Evolutionary conservation across 1,140 invertebrate species (phyloP), one percentile per base, ranked within the genome.

Genomic region (Dreissena polymorpha): DNA sequence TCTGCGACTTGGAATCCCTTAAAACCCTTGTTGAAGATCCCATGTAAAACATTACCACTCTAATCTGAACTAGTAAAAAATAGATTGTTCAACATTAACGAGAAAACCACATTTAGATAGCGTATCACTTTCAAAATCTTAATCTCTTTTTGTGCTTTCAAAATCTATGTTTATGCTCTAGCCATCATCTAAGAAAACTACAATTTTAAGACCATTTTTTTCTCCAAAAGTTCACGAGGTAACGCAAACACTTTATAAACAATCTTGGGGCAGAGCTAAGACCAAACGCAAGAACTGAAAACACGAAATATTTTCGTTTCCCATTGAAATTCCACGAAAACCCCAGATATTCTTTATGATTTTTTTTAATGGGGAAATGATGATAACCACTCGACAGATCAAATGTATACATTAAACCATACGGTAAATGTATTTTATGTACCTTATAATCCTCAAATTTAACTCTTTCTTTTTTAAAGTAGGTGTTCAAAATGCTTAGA

Each of bases 101-200:
- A 83, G 14, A 63, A 83, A 83, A 18, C 72, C 81, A 57, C 39
- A 50, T 53, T 65, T 70, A 14, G 14, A 5, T 63, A 68, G 50
- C 39, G 68, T 70, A n/a, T 83, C 12, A 21, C 27, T 18, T 60
- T 67, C 72, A 27, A 14, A 75, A 23, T 49, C 51, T 25, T 53
- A 57, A 70, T 67, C 50, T 23, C 39, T 25, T 49, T n/a, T 23
- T 10, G 73, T 65, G n/a, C 23, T 64, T 27, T 53, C n/a, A 39
- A 72, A 72, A 67, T 21, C 21, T 7, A 10, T 6, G 60, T 76
- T 76, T 18, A 76, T 21, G 55, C 55, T 60, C 73, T 29, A 76
- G 50, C 68, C 78, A 55, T 85, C 83, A 53, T 85, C 83, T 50
- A 80, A 39, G 70, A 80, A 80, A 23, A 85, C 14, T 23, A 85